A percentile compares a stretch with the other conserved stretches of the same genome.
phyloP scores from a whole-genome alignment of 2,888 invertebrate species.

The Palloptera scutellata region DNA sequence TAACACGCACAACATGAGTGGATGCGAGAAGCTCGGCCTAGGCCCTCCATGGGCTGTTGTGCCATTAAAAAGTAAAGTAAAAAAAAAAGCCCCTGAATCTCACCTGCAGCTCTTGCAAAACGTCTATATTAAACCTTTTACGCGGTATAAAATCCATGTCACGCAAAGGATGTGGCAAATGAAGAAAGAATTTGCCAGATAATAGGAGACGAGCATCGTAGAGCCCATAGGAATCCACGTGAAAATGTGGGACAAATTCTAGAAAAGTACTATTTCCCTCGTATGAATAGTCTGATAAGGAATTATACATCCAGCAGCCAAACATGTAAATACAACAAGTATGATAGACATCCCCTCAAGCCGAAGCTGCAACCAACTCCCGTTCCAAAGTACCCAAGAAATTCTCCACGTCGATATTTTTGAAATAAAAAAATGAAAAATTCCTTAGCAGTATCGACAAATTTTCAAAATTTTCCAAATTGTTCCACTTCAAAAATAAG shows the following conservation, averaged over 20 bases:
- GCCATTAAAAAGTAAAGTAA: neutral
- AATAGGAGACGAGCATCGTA: too few relatives aligned
- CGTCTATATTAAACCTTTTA: neutral
- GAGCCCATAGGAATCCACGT: too few relatives aligned
- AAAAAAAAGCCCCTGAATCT: neutral
- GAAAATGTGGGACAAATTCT: slow-evolving; percentile 23
- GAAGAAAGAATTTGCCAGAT: slow-evolving; percentile 1
- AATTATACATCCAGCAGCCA: too few relatives aligned
- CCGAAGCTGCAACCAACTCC: too few relatives aligned
- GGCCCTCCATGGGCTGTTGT: too few relatives aligned
- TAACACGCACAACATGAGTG: too few relatives aligned
- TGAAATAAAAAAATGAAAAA: slow-evolving; percentile 18
- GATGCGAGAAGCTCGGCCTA: too few relatives aligned
- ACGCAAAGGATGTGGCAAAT: slow-evolving; percentile 4
- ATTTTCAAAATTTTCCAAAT: too few relatives aligned
- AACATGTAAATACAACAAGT: slow-evolving; percentile 15
- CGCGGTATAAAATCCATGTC: slow-evolving; percentile 9
- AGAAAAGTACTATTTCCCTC: slow-evolving; percentile 30
- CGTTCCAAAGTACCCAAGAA: slow-evolving; percentile 16
- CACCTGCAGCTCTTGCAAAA: too few relatives aligned
- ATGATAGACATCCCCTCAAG: slow-evolving; percentile 26
- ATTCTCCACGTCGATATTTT: slow-evolving; percentile 8
- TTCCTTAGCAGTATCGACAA: slow-evolving; percentile 13
- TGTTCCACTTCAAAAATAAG: neutral
- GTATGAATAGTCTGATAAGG: too few relatives aligned